Evolutionary conservation across 2,888 invertebrate genomes (phyloP), one percentile per base, ranked within the genome.

Genomic region (Strigamia transsilvanica): DNA sequence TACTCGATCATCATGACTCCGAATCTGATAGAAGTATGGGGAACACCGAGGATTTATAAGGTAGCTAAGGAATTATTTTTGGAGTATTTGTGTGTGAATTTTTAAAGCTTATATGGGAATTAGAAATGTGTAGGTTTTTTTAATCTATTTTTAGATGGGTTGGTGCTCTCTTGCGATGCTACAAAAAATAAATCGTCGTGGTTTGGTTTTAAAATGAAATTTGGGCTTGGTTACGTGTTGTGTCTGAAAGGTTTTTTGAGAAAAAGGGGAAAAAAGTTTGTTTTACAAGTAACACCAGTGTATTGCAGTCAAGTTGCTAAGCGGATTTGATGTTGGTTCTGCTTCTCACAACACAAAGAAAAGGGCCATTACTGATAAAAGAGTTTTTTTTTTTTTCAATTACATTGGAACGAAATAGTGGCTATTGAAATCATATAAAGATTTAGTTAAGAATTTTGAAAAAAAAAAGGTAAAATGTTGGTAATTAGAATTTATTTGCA

Each of bases 1-100:
- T 23, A 73, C 32, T 32, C 10, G 7, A 66, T 73, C 73, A 73
- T 73, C 73, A 73, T 73, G 73, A 13, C 32, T 73, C 73, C 12
- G 23, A 27, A 73, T 73, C 23, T 73, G 13, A 3, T 13, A 7
- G 27, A 32, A 12, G 73, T 3, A 32, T 2, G 32, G 27, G 73
- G 32, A 73, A 12, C 73, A 73, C 73, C 73, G 73, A n/a, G 32
- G 73, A 73, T 73, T 73, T 32, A 73, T 73, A 73, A 73, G 73
- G 73, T 73, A 73, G 23, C 73, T 32, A 0, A 2, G 5, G 32
- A 9, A 12, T 73, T 73, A 73, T 73, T 73, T 56, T 73, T 73
- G 73, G 32, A 66, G 32, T 23, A 32, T 27, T 73, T 56, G n/a
- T 18, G n/a, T 0, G 21, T 18, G 2, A 18, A 18, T 46, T 46